Percentiles rank a stretch among this genome's conserved stretches.
phyloP scores from a whole-genome alignment of 2,797 vertebrate genomes.

The Bradypodion pumilum region DNA sequence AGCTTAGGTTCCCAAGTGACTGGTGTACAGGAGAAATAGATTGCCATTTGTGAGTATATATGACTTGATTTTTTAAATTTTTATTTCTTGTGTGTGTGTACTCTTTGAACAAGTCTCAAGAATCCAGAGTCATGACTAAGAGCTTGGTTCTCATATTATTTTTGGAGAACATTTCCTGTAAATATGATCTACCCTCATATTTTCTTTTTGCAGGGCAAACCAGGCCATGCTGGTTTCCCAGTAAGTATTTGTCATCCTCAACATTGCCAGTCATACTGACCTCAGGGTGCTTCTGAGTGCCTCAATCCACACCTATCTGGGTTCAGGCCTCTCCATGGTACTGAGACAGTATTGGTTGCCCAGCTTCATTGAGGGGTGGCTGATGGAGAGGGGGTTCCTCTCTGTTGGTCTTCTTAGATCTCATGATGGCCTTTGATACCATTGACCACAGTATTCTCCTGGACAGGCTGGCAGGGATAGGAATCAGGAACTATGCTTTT shows the following conservation, averaged over 20 bases:
- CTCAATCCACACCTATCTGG: too few species aligned
- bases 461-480: too few species aligned
- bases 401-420: too few species aligned
- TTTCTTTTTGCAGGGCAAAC: constrained; percentile 71
- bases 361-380: too few species aligned
- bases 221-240: constrained; percentile 83
- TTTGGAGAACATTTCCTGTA: constrained; percentile 1
- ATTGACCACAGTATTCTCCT: too few species aligned
- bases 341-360: too few species aligned
- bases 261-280: background rate
- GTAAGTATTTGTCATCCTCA: constrained; percentile 75
- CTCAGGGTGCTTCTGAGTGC: background rate
- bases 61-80: background rate
- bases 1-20: background rate
- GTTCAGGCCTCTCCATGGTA: too few species aligned
- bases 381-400: too few species aligned
- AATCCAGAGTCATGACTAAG: background rate
- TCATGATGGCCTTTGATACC: too few species aligned
- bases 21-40: background rate
- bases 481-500: too few species aligned
- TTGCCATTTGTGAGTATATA: background rate
- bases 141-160: accelerated
- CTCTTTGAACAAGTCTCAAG: background rate
- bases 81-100: background rate
- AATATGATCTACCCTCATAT: background rate